A percentile compares a stretch with the other conserved stretches of the same genome.
Evolutionary conservation across 2,797 vertebrate genomes (phyloP).

Genomic region (Pampus argenteus): DNA sequence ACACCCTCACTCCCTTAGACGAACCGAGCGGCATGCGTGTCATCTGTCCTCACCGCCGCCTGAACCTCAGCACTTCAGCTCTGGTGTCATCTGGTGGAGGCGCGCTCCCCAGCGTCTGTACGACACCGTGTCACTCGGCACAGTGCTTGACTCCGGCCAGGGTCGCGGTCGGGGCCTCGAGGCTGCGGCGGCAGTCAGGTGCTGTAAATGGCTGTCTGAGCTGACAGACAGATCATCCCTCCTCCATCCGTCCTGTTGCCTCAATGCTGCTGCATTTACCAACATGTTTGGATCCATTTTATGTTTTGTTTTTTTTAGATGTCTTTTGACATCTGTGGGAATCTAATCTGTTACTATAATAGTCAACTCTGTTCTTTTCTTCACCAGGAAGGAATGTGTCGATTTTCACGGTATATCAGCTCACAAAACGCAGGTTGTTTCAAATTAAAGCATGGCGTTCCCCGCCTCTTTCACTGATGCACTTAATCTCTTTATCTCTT

Average conservation of each 20-base stretch:
- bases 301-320: conserved; percentile 17
- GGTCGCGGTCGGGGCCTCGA: conserved; percentile 57
- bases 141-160: conserved; percentile 54
- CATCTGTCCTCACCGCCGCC: conserved; percentile 68
- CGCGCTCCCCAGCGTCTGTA: conserved; percentile 52
- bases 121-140: conserved; percentile 69
- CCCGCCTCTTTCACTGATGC: not conserved
- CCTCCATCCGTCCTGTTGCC: not conserved
- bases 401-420: conserved; percentile 40
- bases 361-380: conserved; percentile 17
- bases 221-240: conserved; percentile 63
- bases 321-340: not conserved
- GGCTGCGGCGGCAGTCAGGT: conserved; percentile 63
- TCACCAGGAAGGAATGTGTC: conserved; percentile 40
- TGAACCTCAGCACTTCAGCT: conserved; percentile 32
- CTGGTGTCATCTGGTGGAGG: conserved; percentile 65
- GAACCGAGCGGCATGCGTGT: conserved; percentile 72
- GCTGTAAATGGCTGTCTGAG: conserved; percentile 66
- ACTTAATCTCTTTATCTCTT: not conserved
- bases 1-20: conserved; percentile 51
- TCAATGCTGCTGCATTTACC: not conserved
- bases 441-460: conserved; percentile 18
- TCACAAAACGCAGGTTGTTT: conserved; percentile 38
- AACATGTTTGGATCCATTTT: conserved; percentile 1
- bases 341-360: conserved; percentile 15